Percentiles rank a stretch among this genome's conserved stretches.
Evolutionary conservation across 2,797 vertebrate genomes (phyloP).

Genomic region (Arrhamphus sclerolepis): DNA sequence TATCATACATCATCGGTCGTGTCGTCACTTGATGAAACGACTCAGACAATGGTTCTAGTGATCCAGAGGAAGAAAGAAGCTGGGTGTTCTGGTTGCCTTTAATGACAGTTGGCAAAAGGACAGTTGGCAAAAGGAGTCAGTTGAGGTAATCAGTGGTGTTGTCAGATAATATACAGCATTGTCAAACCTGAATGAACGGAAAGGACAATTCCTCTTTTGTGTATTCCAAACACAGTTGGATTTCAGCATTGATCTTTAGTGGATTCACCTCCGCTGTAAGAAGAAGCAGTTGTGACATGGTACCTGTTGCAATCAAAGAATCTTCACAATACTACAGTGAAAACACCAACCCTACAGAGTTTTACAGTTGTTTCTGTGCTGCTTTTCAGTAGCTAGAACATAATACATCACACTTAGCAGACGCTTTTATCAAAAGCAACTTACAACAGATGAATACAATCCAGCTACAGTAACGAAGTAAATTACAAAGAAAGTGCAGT

Average conservation of each 20-base stretch:
- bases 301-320: conserved; percentile 5
- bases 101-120: conserved; percentile 41
- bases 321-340: no score
- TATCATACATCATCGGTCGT: conserved; percentile 36
- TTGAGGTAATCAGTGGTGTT: conserved; percentile 38
- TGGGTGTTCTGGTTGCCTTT: conserved; percentile 52
- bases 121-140: conserved; percentile 45
- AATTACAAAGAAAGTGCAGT: no score
- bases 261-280: conserved; percentile 54
- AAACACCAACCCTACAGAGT: no score
- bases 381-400: no score
- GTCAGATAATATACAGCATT: conserved; percentile 48
- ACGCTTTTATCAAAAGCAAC: no score
- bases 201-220: conserved; percentile 28
- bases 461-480: no score
- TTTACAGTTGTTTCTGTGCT: no score
- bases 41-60: conserved; percentile 63
- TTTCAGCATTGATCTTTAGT: conserved; percentile 32
- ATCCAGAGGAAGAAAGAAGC: conserved; percentile 33
- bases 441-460: no score
- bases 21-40: conserved; percentile 34
- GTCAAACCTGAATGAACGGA: conserved; percentile 24
- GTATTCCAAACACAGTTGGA: conserved; percentile 25
- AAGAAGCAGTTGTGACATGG: conserved; percentile 49
- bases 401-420: no score